A percentile compares a stretch with the other conserved stretches of the same genome.
phyloP scores from a whole-genome alignment of 2,888 invertebrate genomes.

The Meghimatium bilineatum region DNA sequence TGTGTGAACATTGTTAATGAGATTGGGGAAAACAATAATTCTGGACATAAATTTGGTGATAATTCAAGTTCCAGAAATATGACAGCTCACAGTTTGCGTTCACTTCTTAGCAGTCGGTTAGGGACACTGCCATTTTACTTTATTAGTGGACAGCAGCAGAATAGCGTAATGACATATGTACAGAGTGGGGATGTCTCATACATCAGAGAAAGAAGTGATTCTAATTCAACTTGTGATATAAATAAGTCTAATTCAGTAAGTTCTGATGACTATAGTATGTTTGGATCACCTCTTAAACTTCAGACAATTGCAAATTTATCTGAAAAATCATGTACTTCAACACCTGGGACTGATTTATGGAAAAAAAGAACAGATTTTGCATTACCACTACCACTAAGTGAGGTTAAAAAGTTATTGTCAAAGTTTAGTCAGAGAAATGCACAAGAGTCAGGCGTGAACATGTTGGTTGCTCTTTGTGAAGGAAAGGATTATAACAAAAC shows the following conservation, averaged over 20 bases:
- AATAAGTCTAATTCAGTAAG: not conserved
- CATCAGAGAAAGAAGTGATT: constrained; percentile 1
- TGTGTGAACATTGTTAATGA: not conserved
- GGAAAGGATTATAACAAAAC: constrained; percentile 28
- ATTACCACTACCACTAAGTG: not conserved
- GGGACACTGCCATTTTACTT: constrained; percentile 9
- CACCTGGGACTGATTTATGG: not conserved
- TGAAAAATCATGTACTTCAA: not conserved
- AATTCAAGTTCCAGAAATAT: not conserved
- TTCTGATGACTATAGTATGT: constrained; percentile 5
- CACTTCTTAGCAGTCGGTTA: not conserved
- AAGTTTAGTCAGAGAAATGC: constrained; percentile 7
- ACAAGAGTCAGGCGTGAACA: not conserved
- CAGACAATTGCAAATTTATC: constrained; percentile 37
- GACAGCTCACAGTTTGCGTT: not conserved
- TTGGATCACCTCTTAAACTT: constrained; percentile 40
- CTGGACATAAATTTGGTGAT: not conserved
- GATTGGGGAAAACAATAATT: not conserved
- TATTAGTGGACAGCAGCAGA: not conserved
- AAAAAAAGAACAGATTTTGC: not conserved
- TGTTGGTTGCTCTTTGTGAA: constrained; percentile 18
- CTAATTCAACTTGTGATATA: not conserved
- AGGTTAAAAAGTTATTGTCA: not conserved
- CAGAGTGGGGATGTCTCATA: constrained; percentile 6
- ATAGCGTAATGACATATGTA: not conserved